These are phyloP conservation scores for Drosophila nebulosa DNA, from an alignment of 1,140 invertebrate genomes.

Conservation along the genomic window DNA sequence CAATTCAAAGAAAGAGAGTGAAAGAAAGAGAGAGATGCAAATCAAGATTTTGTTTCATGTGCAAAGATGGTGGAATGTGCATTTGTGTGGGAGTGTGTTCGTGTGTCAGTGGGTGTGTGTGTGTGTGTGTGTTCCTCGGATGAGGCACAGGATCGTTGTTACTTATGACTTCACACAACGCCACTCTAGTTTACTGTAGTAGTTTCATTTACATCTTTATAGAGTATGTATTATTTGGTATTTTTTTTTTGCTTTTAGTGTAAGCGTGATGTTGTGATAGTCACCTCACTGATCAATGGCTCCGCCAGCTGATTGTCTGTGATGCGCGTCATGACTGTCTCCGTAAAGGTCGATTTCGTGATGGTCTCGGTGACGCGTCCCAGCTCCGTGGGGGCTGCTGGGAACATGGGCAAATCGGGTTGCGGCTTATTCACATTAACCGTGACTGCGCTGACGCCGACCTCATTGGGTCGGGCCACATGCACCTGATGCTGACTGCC, in stretches of 20 bases:
- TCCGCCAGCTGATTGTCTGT: constrained; percentile 93
- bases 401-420: constrained; percentile 86
- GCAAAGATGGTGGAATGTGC: constrained; percentile 23
- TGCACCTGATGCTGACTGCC: constrained; percentile 80
- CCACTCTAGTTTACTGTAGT: constrained; percentile 12
- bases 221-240: neutral
- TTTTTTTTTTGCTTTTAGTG: constrained; percentile 50
- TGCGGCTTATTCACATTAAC: constrained; percentile 88
- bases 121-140: constrained; percentile 27
- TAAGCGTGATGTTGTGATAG: constrained; percentile 80
- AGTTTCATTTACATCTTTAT: constrained; percentile 2
- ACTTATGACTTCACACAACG: neutral
- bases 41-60: constrained; percentile 43
- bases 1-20: constrained; percentile 2
- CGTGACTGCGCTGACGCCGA: constrained; percentile 83
- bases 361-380: constrained; percentile 95
- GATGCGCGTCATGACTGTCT: constrained; percentile 94
- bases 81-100: constrained; percentile 16
- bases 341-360: constrained; percentile 96
- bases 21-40: constrained; percentile 40
- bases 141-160: constrained; percentile 1
- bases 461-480: constrained; percentile 78
- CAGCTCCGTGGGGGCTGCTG: constrained; percentile 90
- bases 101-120: constrained; percentile 17
- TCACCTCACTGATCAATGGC: constrained; percentile 93